Conservation (phyloP, 2,888 invertebrate species). For the Mantis religiosa region DNA sequence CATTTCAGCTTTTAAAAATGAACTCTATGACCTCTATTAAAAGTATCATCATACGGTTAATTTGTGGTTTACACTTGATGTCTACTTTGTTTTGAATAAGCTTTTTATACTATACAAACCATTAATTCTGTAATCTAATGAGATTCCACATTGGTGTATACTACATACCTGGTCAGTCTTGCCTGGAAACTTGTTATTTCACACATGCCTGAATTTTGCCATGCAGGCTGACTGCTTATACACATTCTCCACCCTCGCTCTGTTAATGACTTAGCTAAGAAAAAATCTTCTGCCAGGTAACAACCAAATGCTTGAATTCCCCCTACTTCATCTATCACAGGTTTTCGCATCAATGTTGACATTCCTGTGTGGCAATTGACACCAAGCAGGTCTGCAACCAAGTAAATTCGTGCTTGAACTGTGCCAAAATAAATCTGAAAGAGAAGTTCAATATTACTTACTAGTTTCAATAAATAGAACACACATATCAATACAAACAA, state of each 20-base stretch:
- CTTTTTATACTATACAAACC: no score
- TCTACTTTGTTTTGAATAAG: no score
- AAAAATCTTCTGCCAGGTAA: slow-evolving; percentile 97
- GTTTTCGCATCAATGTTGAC: slow-evolving; percentile 90
- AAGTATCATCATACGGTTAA: no score
- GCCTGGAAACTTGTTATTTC: slow-evolving; percentile 77
- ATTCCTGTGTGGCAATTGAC: slow-evolving; percentile 98
- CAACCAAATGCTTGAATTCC: slow-evolving; percentile 87
- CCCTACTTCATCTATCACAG: slow-evolving; percentile 85
- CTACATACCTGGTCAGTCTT: slow-evolving; percentile 15
- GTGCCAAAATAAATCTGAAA: slow-evolving; percentile 91
- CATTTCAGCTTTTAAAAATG: no score
- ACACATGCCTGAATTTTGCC: slow-evolving; percentile 90
- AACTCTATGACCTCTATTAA: no score
- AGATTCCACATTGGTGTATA: not conserved
- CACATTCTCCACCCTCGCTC: slow-evolving; percentile 87
- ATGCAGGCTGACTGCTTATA: slow-evolving; percentile 88
- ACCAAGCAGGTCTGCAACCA: slow-evolving; percentile 84
- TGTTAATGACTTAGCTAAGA: slow-evolving; percentile 85
- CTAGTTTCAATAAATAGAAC: not conserved
- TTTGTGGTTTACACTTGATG: no score
- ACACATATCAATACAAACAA: not conserved
- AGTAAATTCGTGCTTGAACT: slow-evolving; percentile 90
- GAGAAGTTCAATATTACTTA: not conserved
- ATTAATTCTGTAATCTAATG: no score